Evolutionary conservation across 2,113 vertebrate genomes (phyloP).

Genomic region (Chaetura pelagica): DNA sequence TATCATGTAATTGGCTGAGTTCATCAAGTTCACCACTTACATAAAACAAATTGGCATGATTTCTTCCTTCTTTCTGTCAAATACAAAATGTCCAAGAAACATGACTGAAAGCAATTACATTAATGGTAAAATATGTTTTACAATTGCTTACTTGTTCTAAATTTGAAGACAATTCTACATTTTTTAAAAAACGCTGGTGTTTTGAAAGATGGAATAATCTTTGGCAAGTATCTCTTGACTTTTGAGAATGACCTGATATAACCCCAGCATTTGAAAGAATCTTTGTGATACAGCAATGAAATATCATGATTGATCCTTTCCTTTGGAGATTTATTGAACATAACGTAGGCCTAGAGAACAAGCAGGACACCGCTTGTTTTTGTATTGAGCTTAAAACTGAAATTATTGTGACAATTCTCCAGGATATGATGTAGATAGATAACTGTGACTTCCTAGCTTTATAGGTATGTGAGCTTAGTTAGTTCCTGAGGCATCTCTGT

Average conservation of each 20-base stretch:
- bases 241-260: neutral
- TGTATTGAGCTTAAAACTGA: neutral
- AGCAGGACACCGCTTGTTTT: neutral
- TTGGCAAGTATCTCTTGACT: neutral
- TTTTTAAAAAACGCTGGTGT: neutral
- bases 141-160: neutral
- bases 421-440: neutral
- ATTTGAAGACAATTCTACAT: neutral
- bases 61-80: conserved; percentile 15
- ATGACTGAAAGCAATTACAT: conserved; percentile 43
- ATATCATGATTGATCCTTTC: neutral
- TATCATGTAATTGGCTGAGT: neutral
- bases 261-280: neutral
- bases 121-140: conserved; percentile 34
- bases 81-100: conserved; percentile 27
- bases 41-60: neutral
- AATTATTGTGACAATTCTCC: neutral
- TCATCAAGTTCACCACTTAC: conserved; percentile 6
- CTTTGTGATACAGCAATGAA: neutral
- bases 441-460: neutral
- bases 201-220: neutral
- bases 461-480: neutral
- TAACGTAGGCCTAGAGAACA: neutral
- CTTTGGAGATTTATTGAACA: neutral
- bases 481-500: neutral